Evolutionary conservation across 2,888 invertebrate species (phyloP).

Genomic region (Agrotis exclamationis): DNA sequence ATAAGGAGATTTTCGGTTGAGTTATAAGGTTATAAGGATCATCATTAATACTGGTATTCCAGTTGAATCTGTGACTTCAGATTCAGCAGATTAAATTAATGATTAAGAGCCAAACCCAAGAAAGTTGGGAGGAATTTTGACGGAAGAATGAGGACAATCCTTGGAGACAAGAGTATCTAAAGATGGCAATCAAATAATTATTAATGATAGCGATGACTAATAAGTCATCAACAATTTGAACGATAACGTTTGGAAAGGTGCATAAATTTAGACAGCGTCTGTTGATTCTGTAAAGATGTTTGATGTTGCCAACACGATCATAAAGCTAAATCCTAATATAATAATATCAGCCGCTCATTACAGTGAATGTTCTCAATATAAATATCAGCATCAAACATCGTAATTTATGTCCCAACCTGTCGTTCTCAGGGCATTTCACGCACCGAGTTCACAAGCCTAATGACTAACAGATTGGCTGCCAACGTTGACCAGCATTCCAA

Average conservation of each 20-base stretch:
- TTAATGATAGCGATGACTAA: too few relatives aligned
- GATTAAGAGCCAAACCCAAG: too few relatives aligned
- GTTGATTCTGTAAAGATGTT: background rate
- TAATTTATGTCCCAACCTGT: constrained; percentile 51
- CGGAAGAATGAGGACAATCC: background rate
- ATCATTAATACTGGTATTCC: background rate
- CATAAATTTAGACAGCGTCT: background rate
- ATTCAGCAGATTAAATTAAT: too few relatives aligned
- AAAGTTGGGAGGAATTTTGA: background rate
- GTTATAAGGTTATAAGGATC: background rate
- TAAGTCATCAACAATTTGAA: too few relatives aligned
- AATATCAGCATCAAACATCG: constrained; percentile 23
- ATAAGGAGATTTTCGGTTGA: constrained; percentile 19
- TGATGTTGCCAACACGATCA: background rate
- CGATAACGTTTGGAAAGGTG: background rate
- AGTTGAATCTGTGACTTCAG: too few relatives aligned
- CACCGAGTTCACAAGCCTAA: constrained; percentile 51
- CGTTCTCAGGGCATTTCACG: constrained; percentile 64
- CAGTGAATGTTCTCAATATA: constrained; percentile 34
- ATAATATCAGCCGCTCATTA: constrained; percentile 6
- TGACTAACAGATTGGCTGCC: constrained; percentile 43
- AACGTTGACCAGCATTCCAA: constrained; percentile 34
- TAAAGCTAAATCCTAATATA: background rate
- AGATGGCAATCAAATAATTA: too few relatives aligned
- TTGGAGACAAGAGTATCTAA: background rate